phyloP scores from a whole-genome alignment of 2,113 vertebrate species.

The Ibidorhyncha struthersii region DNA sequence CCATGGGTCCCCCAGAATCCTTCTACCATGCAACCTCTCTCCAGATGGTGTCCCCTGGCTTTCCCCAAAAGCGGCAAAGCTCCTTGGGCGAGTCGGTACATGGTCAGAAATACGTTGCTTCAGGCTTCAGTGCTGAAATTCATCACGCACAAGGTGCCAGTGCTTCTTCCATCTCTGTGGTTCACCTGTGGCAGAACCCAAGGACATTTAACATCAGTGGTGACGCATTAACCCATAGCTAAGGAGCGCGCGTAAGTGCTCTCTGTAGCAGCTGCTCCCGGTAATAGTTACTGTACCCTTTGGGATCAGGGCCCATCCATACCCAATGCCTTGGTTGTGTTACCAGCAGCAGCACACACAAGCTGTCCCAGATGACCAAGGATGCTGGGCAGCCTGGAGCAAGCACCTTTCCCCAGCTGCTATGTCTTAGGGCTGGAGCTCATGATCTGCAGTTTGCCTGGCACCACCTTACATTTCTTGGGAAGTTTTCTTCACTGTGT shows the following conservation, averaged over 20 bases:
- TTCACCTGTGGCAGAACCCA: not conserved
- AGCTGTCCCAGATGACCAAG: not conserved
- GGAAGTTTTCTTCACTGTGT: not conserved
- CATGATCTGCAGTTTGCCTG: not conserved
- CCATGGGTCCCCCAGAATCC: not conserved
- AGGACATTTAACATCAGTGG: not conserved
- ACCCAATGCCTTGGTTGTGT: too few relatives aligned
- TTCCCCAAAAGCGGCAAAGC: not conserved
- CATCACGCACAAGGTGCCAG: not conserved
- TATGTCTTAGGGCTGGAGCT: not conserved
- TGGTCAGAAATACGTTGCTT: not conserved
- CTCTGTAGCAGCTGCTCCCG: not conserved
- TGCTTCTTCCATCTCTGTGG: accelerated
- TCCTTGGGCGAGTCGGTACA: accelerated
- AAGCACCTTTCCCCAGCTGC: not conserved
- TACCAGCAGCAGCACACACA: not conserved
- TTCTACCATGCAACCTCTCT: not conserved
- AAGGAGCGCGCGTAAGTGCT: not conserved
- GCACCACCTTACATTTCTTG: not conserved
- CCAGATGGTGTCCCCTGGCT: not conserved
- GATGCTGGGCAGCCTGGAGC: not conserved
- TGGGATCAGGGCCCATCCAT: not conserved
- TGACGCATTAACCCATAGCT: not conserved
- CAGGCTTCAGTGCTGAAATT: not conserved
- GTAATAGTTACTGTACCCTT: not conserved